These are phyloP conservation scores for Pseudopodoces humilis DNA, from an alignment of 2,113 vertebrate genomes.

Conservation along the genomic window DNA sequence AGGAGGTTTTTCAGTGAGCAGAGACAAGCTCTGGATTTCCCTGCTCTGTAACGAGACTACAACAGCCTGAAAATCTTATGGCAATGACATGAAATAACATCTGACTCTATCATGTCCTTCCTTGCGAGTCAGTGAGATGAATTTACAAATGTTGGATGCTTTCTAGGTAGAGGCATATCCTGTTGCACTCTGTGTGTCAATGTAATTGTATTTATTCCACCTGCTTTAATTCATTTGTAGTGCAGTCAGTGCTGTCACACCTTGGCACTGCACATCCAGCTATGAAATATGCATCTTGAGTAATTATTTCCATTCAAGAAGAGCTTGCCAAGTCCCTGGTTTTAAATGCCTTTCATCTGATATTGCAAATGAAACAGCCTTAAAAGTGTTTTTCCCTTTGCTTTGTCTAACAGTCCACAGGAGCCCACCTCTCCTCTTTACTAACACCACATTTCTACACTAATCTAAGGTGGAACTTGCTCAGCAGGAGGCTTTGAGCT, in stretches of 20 bases:
- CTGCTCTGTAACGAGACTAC: not conserved
- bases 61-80: not conserved
- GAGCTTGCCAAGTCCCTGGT: not conserved
- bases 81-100: not conserved
- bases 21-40: not conserved
- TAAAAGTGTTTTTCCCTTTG: not conserved
- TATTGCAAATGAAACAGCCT: not conserved
- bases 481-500: not conserved
- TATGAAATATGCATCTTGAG: not conserved
- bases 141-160: not conserved
- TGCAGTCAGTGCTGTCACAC: not conserved
- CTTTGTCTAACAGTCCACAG: not conserved
- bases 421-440: not conserved
- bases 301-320: not conserved
- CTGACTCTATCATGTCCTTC: not conserved
- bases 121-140: not conserved
- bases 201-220: not conserved
- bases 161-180: not conserved
- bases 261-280: not conserved
- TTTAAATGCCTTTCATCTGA: not conserved
- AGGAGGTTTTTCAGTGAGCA: not conserved
- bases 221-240: not conserved
- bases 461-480: not conserved
- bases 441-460: not conserved
- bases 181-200: not conserved